A percentile compares a stretch with the other conserved stretches of the same genome.
Evolutionary conservation across 2,888 invertebrate species (phyloP).

Genomic region (Mythimna loreyi): DNA sequence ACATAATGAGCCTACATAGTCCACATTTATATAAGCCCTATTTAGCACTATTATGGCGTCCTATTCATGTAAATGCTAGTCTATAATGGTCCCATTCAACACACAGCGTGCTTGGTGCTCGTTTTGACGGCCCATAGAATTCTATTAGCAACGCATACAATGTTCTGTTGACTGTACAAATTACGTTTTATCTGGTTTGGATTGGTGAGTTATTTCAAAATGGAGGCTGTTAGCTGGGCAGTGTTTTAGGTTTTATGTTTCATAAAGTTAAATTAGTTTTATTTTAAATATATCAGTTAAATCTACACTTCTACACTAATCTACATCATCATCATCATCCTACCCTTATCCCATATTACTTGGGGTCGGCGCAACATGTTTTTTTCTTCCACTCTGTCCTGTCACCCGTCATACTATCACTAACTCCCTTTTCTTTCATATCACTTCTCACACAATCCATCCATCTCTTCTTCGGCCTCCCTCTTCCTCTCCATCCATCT

Average conservation of each 20-base stretch:
- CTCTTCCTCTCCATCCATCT: too few species aligned
- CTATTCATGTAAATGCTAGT: slow-evolving; percentile 32
- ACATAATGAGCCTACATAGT: neutral
- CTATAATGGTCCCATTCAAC: slow-evolving; percentile 33
- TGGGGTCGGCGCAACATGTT: too few species aligned
- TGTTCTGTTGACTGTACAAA: slow-evolving; percentile 3
- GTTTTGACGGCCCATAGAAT: slow-evolving; percentile 42
- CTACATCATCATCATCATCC: too few species aligned
- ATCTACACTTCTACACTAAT: too few species aligned
- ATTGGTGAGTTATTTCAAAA: slow-evolving; percentile 16
- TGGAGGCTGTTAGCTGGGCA: neutral
- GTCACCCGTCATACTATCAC: too few species aligned
- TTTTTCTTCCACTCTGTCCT: too few species aligned
- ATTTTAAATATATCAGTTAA: too few species aligned
- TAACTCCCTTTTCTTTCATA: too few species aligned
- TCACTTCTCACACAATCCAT: too few species aligned
- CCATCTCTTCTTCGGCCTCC: too few species aligned
- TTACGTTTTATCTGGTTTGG: slow-evolving; percentile 18
- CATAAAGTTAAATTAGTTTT: too few species aligned
- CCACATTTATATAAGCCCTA: slow-evolving; percentile 9
- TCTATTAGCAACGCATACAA: slow-evolving; percentile 32
- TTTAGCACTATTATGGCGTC: slow-evolving; percentile 14
- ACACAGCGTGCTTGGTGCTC: slow-evolving; percentile 16
- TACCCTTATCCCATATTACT: too few species aligned
- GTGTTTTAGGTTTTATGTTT: neutral